Percentiles rank a stretch among this genome's conserved stretches.
Evolutionary conservation across 2,113 vertebrate species (phyloP).

Genomic region (Cygnus atratus): DNA sequence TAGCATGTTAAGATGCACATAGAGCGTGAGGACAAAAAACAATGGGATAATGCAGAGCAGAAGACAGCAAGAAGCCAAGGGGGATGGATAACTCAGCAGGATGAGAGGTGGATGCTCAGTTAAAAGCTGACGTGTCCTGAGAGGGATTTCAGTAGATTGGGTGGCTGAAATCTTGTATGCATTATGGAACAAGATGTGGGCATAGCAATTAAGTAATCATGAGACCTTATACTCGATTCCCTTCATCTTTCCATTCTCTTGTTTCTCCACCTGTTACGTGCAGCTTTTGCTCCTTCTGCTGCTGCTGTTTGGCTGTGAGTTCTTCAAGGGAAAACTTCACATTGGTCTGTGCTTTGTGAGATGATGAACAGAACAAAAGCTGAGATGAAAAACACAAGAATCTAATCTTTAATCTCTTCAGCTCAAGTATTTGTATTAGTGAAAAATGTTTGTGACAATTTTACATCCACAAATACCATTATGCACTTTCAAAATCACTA

Average conservation of each 20-base stretch:
- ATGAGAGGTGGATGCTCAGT: neutral
- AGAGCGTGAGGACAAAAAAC: neutral
- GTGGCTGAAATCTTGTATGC: conserved; percentile 53
- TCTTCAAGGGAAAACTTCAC: neutral
- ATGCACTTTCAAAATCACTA: neutral
- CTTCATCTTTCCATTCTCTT: conserved; percentile 61
- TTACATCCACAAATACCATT: neutral
- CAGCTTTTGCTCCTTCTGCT: neutral
- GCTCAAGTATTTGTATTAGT: neutral
- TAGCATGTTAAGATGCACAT: neutral
- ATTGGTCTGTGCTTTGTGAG: neutral
- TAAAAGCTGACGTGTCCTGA: neutral
- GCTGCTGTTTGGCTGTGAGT: neutral
- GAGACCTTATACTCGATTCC: conserved; percentile 45
- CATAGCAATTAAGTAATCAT: conserved; percentile 60
- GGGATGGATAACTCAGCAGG: neutral
- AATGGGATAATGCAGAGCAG: neutral
- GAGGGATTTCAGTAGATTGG: conserved; percentile 25
- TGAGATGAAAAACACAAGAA: neutral
- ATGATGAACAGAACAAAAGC: neutral
- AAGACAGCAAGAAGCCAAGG: neutral
- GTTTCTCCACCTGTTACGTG: conserved; percentile 34
- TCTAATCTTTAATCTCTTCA: neutral
- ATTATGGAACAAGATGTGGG: conserved; percentile 51
- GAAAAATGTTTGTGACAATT: neutral